Evolutionary conservation across 35 echinoderm and acorn worm species (phyloP).

Genomic region (Apostichopus californicus): DNA sequence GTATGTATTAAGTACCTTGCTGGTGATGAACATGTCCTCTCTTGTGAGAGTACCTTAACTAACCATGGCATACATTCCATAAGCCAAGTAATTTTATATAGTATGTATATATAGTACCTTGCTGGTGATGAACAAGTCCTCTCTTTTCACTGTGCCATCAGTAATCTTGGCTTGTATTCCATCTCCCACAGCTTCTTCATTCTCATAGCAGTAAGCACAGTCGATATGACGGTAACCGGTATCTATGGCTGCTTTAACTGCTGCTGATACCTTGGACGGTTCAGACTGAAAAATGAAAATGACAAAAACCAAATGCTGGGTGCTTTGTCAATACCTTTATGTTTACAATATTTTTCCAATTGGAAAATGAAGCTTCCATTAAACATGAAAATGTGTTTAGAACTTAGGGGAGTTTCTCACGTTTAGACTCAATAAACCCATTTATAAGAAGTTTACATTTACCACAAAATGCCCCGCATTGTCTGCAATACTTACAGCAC

Average conservation of each 20-base stretch:
- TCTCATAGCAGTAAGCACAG: conserved; percentile 58
- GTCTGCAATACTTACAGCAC: no score
- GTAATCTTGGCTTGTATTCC: conserved; percentile 61
- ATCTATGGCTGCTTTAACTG: conserved; percentile 59
- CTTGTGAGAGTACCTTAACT: conserved; percentile 51
- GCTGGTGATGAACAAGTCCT: conserved; percentile 67
- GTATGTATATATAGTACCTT: conserved; percentile 53
- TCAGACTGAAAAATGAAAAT: conserved; percentile 35
- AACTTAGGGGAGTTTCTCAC: no score
- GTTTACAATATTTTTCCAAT: no score
- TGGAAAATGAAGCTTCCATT: no score
- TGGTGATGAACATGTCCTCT: conserved; percentile 69
- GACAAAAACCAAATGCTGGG: neutral
- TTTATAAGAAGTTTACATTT: no score
- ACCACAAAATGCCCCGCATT: no score
- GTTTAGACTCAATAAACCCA: no score
- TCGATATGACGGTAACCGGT: conserved; percentile 77
- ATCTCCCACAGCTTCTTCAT: conserved; percentile 64
- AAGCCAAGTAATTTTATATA: neutral
- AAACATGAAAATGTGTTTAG: no score
- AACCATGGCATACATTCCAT: conserved; percentile 43
- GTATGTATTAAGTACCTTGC: conserved; percentile 46
- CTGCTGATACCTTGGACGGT: conserved; percentile 34
- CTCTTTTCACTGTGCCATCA: conserved; percentile 68
- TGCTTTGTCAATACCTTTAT: no score